phyloP scores from a whole-genome alignment of 2,113 vertebrate species.

The Notiomystis cincta region DNA sequence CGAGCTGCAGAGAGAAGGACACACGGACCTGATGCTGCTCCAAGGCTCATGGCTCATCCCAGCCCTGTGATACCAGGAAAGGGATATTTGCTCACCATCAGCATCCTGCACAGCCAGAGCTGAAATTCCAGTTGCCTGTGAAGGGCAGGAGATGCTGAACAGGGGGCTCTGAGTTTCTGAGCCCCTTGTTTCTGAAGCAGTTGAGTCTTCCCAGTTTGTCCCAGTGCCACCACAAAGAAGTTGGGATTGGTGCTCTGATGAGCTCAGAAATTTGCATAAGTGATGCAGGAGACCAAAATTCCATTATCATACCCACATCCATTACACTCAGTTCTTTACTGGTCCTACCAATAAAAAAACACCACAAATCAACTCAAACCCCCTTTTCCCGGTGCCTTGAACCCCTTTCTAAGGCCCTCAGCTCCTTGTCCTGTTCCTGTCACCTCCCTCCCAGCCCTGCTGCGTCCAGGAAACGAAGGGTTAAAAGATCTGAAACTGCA shows the following conservation, averaged over 20 bases:
- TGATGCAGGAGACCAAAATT: background rate
- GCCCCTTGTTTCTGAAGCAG: background rate
- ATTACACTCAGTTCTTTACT: background rate
- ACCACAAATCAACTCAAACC: background rate
- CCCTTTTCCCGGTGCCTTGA: background rate
- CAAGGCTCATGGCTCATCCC: background rate
- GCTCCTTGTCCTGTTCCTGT: background rate
- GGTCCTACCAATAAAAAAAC: background rate
- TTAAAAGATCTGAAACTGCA: conserved; percentile 6
- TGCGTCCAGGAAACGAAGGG: background rate
- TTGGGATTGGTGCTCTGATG: background rate
- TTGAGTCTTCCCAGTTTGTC: background rate
- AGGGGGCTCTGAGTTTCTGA: background rate
- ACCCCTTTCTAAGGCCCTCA: background rate
- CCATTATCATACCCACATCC: background rate
- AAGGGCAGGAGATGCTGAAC: background rate
- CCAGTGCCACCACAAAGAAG: background rate
- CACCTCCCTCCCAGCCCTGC: background rate
- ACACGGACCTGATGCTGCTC: background rate
- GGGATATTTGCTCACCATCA: background rate
- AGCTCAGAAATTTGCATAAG: background rate
- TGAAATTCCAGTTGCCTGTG: background rate
- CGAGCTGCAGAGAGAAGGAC: background rate
- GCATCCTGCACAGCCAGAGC: background rate
- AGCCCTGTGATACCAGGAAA: background rate